phyloP scores from a whole-genome alignment of 1,140 invertebrate species.

The Galendromus occidentalis region DNA sequence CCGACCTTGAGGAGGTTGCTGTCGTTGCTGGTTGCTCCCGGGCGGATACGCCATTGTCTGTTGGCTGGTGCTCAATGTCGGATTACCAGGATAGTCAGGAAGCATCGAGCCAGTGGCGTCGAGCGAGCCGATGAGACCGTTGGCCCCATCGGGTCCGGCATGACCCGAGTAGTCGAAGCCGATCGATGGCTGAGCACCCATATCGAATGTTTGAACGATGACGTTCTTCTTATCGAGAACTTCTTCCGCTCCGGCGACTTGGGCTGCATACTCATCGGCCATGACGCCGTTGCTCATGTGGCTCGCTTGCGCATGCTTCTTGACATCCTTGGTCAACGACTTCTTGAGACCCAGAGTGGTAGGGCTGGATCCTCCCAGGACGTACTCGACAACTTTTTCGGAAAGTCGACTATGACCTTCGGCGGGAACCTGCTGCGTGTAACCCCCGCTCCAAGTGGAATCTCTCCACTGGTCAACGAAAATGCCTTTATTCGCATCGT shows the following conservation, averaged over 20 bases:
- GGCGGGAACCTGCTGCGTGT: slow-evolving; percentile 12
- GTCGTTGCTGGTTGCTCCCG: not conserved
- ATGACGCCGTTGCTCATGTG: slow-evolving; percentile 12
- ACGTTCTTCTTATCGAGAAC: slow-evolving; percentile 15
- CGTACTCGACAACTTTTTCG: slow-evolving; percentile 96
- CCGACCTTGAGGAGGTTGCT: not conserved
- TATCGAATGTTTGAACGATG: slow-evolving; percentile 10
- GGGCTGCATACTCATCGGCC: not conserved
- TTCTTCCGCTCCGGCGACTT: slow-evolving; percentile 17
- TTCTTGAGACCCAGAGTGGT: slow-evolving; percentile 53
- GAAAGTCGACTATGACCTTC: slow-evolving; percentile 42
- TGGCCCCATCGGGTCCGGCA: not conserved
- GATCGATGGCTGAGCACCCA: not conserved
- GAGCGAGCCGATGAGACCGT: not conserved
- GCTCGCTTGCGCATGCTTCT: slow-evolving; percentile 38
- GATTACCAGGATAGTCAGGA: not conserved
- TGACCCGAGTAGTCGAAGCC: not conserved
- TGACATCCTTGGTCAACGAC: slow-evolving; percentile 36
- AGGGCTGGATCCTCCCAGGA: slow-evolving; percentile 63
- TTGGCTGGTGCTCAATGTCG: not conserved
- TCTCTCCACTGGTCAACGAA: slow-evolving; percentile 63
- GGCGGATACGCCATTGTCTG: not conserved
- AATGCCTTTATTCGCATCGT: slow-evolving; percentile 51
- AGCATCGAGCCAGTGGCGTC: not conserved
- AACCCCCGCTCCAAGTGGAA: slow-evolving; percentile 55